phyloP scores from a whole-genome alignment of 2,888 invertebrate genomes.

The Nematopogon swammerdamellus region DNA sequence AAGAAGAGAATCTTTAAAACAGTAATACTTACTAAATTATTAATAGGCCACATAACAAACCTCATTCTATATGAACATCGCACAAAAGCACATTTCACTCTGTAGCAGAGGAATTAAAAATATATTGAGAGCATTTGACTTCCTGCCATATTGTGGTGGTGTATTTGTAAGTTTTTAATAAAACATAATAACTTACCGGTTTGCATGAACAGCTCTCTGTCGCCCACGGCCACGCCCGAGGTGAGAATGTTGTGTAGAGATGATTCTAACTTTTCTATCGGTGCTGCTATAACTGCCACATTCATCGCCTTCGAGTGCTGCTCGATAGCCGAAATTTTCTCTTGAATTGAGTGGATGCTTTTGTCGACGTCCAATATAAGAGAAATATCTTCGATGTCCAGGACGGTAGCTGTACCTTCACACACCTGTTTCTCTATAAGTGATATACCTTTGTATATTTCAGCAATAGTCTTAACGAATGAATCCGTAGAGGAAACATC shows the following conservation, averaged over 20 bases:
- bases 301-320: slow-evolving; percentile 16
- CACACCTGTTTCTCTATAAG: slow-evolving; percentile 22
- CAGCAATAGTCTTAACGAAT: slow-evolving; percentile 29
- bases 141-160: no score
- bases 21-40: no score
- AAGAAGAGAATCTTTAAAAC: no score
- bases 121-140: no score
- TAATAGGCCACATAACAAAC: no score
- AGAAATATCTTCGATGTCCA: slow-evolving; percentile 24
- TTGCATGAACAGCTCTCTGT: slow-evolving; percentile 13
- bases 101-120: no score
- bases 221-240: slow-evolving; percentile 14
- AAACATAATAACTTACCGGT: slow-evolving; percentile 22
- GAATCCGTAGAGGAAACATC: slow-evolving; percentile 32
- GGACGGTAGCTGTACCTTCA: slow-evolving; percentile 15
- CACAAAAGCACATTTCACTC: no score
- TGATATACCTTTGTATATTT: slow-evolving; percentile 33
- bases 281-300: slow-evolving; percentile 23
- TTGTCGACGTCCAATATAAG: slow-evolving; percentile 31
- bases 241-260: slow-evolving; percentile 21
- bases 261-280: slow-evolving; percentile 28
- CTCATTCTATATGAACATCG: no score
- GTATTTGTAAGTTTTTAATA: no score
- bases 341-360: slow-evolving; percentile 31
- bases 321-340: slow-evolving; percentile 30